Conservation (phyloP, 2,113 vertebrate species). For the Todiramphus chloris region DNA sequence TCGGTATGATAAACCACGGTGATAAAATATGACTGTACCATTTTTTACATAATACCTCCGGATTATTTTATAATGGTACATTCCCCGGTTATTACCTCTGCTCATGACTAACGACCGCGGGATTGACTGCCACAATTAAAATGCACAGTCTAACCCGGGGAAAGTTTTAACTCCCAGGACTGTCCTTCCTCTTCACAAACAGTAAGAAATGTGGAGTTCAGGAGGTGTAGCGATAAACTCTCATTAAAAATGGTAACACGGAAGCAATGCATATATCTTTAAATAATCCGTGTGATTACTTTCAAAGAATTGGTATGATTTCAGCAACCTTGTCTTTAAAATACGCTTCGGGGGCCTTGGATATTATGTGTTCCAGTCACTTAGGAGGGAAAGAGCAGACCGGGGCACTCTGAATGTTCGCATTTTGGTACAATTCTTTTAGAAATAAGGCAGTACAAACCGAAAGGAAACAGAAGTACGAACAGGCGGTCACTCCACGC, state of each 20-base stretch:
- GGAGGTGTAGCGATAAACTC: neutral
- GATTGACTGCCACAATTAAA: neutral
- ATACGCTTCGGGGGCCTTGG: rapidly evolving
- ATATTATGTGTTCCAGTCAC: rapidly evolving
- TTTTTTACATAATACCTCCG: neutral
- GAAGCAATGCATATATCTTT: rapidly evolving
- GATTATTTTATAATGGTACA: neutral
- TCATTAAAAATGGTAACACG: neutral
- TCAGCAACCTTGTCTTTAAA: neutral
- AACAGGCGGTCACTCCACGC: neutral
- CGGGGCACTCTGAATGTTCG: no score
- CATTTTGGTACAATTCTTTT: neutral
- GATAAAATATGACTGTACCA: neutral
- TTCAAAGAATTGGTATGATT: neutral
- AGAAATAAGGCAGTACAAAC: neutral
- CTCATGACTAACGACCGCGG: neutral
- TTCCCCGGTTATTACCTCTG: neutral
- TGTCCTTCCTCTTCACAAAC: neutral
- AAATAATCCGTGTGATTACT: neutral
- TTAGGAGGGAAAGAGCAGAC: neutral
- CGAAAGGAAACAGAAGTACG: neutral
- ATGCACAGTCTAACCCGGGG: neutral
- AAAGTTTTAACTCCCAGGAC: neutral
- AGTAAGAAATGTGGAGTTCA: neutral
- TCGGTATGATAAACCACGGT: neutral